Conservation (phyloP, 2,888 invertebrate genomes). For the Caenorhabditis sp. region DNA sequence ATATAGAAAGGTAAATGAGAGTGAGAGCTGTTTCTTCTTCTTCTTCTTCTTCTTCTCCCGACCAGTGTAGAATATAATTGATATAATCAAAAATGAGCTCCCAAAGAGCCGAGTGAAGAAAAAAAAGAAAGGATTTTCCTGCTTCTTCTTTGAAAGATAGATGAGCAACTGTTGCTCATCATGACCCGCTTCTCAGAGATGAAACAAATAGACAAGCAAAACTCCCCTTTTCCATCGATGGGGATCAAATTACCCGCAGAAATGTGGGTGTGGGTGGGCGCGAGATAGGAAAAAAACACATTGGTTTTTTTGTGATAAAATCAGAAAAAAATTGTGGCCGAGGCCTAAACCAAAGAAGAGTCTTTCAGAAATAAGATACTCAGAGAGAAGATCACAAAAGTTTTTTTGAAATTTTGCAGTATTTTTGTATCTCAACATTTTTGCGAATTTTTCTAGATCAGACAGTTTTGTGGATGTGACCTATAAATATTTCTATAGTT, state of each 20-base stretch:
- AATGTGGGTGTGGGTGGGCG: constrained; percentile 1
- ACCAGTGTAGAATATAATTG: not conserved
- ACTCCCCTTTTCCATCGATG: constrained; percentile 6
- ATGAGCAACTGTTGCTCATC: constrained; percentile 1
- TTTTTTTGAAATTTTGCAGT: too few relatives aligned
- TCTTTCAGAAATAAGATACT: too few relatives aligned
- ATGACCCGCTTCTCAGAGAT: too few relatives aligned
- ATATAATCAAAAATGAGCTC: not conserved
- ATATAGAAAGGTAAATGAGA: constrained; percentile 3
- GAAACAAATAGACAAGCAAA: not conserved
- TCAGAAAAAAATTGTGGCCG: too few relatives aligned
- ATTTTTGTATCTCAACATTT: too few relatives aligned
- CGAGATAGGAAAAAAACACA: not conserved
- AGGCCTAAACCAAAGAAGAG: too few relatives aligned
- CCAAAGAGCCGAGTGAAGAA: too few relatives aligned
- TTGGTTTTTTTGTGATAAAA: too few relatives aligned
- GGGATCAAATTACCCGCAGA: constrained; percentile 26
- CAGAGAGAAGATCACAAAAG: too few relatives aligned
- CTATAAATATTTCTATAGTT: too few relatives aligned
- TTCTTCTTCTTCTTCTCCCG: constrained; percentile 9
- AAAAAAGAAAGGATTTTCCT: not conserved
- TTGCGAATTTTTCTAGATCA: too few relatives aligned
- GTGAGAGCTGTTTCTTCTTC: not conserved
- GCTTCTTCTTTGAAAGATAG: not conserved
- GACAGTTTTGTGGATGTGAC: too few relatives aligned